These are phyloP conservation scores for Leptinotarsa rubiginosa DNA, from an alignment of 2,888 invertebrate genomes.

Conservation along the genomic window DNA sequence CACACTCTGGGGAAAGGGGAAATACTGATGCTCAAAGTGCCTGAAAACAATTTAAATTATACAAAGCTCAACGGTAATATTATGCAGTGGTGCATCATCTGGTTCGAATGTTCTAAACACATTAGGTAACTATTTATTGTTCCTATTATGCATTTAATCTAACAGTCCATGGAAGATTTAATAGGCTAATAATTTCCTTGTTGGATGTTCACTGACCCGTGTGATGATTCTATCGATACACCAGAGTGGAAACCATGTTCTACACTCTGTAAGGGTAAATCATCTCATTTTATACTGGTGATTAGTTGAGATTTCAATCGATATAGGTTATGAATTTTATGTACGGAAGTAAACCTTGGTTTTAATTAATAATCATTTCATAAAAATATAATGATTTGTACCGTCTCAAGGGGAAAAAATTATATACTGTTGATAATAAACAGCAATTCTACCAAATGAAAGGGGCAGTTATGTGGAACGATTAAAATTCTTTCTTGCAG, in stretches of 20 bases:
- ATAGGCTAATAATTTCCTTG: slow-evolving; percentile 6
- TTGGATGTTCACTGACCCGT: neutral
- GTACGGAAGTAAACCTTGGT: too few species aligned
- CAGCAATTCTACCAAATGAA: too few species aligned
- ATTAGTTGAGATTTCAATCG: too few species aligned
- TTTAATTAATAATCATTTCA: too few species aligned
- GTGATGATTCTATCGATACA: neutral
- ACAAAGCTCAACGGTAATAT: neutral
- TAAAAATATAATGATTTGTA: too few species aligned
- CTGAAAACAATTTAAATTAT: neutral
- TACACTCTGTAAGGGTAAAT: neutral
- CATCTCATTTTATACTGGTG: neutral
- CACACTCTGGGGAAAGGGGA: neutral
- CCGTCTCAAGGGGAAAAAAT: too few species aligned
- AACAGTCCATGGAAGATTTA: slow-evolving; percentile 11
- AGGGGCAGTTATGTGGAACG: too few species aligned
- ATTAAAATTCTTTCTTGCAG: too few species aligned
- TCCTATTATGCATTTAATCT: slow-evolving; percentile 7
- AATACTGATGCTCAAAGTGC: neutral
- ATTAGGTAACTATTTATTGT: slow-evolving; percentile 8
- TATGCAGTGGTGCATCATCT: slow-evolving; percentile 2
- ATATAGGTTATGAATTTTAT: too few species aligned
- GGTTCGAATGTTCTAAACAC: slow-evolving; percentile 1
- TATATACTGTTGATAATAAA: too few species aligned
- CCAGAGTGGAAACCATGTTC: neutral